Percentiles rank a stretch among this genome's conserved stretches.
These are phyloP conservation scores for Magallana gigas DNA, from an alignment of 1,140 invertebrate species.

Conservation along the genomic window DNA sequence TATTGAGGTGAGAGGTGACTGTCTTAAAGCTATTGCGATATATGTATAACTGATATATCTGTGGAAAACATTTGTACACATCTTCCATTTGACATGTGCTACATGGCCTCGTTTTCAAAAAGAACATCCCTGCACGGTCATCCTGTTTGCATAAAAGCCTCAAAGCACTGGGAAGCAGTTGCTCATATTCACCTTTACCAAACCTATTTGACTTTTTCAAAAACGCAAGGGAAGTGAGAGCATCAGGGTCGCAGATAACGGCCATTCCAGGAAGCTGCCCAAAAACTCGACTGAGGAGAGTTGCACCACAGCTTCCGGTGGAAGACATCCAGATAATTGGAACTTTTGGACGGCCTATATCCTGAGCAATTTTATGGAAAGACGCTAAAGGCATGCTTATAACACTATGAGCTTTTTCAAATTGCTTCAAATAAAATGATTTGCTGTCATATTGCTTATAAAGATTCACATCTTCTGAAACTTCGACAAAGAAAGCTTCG, in stretches of 20 bases:
- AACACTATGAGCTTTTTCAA: conserved; percentile 67
- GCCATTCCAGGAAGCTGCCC: conserved; percentile 69
- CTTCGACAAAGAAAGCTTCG: conserved; percentile 73
- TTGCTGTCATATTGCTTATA: conserved; percentile 58
- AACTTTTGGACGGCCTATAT: conserved; percentile 70
- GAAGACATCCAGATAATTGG: conserved; percentile 72
- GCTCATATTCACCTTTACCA: conserved; percentile 69
- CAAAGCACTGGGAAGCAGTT: conserved; percentile 71
- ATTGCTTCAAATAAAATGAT: conserved; percentile 67
- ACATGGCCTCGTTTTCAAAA: conserved; percentile 70
- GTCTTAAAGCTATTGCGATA: conserved; percentile 75
- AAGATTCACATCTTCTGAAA: conserved; percentile 63
- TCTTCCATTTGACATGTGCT: conserved; percentile 68
- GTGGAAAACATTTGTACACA: conserved; percentile 67
- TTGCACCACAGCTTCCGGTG: conserved; percentile 72
- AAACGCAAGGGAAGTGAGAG: conserved; percentile 69
- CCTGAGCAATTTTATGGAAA: conserved; percentile 75
- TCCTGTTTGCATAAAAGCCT: conserved; percentile 75
- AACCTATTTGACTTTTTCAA: conserved; percentile 64
- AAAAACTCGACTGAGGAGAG: conserved; percentile 72
- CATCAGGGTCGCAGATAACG: conserved; percentile 71
- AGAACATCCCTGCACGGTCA: conserved; percentile 68
- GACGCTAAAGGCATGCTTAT: conserved; percentile 74
- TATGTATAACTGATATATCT: conserved; percentile 71
- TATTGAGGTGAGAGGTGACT: conserved; percentile 67